phyloP scores from a whole-genome alignment of 2,797 vertebrate genomes.

The Pseudochromis fuscus region DNA sequence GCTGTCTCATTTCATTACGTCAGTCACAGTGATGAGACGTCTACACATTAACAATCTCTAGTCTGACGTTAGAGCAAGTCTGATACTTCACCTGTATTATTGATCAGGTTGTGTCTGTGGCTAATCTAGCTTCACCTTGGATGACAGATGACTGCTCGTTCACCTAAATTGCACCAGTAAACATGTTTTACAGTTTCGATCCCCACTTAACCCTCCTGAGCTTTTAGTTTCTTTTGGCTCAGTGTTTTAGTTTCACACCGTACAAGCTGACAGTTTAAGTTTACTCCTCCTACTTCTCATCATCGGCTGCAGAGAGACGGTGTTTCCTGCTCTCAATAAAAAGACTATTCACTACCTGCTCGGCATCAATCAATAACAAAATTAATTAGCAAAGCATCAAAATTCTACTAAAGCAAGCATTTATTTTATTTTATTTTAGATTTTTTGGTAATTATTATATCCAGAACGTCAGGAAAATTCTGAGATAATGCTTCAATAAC shows the following conservation, averaged over 20 bases:
- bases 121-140: conserved; percentile 25
- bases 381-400: too few relatives aligned
- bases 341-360: too few relatives aligned
- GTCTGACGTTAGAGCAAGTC: conserved; percentile 52
- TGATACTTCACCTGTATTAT: conserved; percentile 59
- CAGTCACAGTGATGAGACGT: conserved; percentile 48
- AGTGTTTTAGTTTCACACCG: not conserved
- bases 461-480: too few relatives aligned
- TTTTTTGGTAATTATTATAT: too few relatives aligned
- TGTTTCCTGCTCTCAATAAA: not conserved
- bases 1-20: conserved; percentile 38
- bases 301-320: not conserved
- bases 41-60: conserved; percentile 29
- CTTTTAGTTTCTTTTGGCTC: not conserved
- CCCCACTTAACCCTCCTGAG: not conserved
- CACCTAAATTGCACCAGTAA: not conserved
- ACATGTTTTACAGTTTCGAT: too few relatives aligned
- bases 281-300: not conserved
- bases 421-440: too few relatives aligned
- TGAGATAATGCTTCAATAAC: too few relatives aligned
- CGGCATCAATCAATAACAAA: too few relatives aligned
- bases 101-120: conserved; percentile 61
- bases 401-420: too few relatives aligned
- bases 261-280: not conserved
- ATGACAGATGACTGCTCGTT: not conserved